A percentile compares a stretch with the other conserved stretches of the same genome.
phyloP scores from a whole-genome alignment of 2,113 vertebrate species.

The Peromyscus californicus region DNA sequence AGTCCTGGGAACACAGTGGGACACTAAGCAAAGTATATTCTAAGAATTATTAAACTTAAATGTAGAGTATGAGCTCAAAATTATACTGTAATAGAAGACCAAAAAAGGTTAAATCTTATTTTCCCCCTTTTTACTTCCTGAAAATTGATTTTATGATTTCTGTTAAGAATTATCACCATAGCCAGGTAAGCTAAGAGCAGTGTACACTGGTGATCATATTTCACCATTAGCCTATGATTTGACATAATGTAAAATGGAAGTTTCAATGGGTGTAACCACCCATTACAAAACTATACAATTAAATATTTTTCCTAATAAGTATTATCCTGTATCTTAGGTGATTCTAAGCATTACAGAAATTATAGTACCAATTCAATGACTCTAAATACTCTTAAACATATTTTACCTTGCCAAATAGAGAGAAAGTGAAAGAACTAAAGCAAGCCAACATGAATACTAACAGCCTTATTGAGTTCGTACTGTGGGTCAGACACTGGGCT shows the following conservation, averaged over 20 bases:
- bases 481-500: neutral
- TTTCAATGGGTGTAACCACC: slow-evolving; percentile 54
- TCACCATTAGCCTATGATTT: slow-evolving; percentile 30
- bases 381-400: slow-evolving; percentile 58
- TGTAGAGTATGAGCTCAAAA: neutral
- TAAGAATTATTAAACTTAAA: slow-evolving; percentile 32
- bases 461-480: slow-evolving; percentile 56
- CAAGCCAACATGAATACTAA: slow-evolving; percentile 48
- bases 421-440: slow-evolving; percentile 36
- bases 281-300: slow-evolving; percentile 72
- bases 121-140: neutral
- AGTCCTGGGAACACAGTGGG: neutral
- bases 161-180: neutral
- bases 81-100: neutral
- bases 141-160: slow-evolving; percentile 45
- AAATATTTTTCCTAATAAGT: slow-evolving; percentile 59
- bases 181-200: neutral
- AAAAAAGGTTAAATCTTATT: neutral
- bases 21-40: neutral
- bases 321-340: slow-evolving; percentile 41
- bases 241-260: slow-evolving; percentile 38
- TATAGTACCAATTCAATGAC: slow-evolving; percentile 55
- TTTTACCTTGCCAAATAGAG: slow-evolving; percentile 56
- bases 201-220: neutral
- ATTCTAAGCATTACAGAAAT: slow-evolving; percentile 68